Conservation (phyloP, 1,140 invertebrate genomes). For the Magallana angulata region DNA sequence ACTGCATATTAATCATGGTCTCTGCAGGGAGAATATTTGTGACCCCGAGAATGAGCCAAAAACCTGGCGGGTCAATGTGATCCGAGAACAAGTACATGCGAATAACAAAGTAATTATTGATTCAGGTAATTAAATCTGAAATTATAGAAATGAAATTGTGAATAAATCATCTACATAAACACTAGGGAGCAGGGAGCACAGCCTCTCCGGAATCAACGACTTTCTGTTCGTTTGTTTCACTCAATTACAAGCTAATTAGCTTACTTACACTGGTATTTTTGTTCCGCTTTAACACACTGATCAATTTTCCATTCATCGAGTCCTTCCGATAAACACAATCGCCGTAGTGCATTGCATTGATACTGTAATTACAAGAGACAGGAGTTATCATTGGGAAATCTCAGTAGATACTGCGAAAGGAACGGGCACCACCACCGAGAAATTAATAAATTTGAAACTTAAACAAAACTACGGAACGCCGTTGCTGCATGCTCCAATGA, state of each 20-base stretch:
- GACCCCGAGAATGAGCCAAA: too few relatives aligned
- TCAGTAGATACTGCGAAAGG: too few relatives aligned
- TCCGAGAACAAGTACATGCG: too few relatives aligned
- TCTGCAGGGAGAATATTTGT: too few relatives aligned
- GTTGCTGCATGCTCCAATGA: too few relatives aligned
- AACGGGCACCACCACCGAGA: too few relatives aligned
- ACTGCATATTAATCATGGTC: too few relatives aligned
- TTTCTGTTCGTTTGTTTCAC: not conserved
- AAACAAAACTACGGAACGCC: too few relatives aligned
- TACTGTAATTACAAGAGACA: constrained; percentile 54
- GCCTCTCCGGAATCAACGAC: not conserved
- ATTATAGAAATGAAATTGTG: not conserved
- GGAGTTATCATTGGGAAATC: not conserved
- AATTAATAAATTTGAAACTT: too few relatives aligned
- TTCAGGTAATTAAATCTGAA: too few relatives aligned
- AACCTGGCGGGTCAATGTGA: too few relatives aligned
- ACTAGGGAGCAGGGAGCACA: not conserved
- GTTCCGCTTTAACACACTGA: constrained; percentile 58
- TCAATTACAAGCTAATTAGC: constrained; percentile 4
- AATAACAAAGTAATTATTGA: too few relatives aligned
- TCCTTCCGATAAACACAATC: constrained; percentile 66
- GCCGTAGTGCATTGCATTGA: constrained; percentile 68
- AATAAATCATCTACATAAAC: not conserved
- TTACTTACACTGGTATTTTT: constrained; percentile 57
- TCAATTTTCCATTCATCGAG: constrained; percentile 68